Evolutionary conservation across 2,888 invertebrate genomes (phyloP).

Genomic region (Blomia tropicalis): DNA sequence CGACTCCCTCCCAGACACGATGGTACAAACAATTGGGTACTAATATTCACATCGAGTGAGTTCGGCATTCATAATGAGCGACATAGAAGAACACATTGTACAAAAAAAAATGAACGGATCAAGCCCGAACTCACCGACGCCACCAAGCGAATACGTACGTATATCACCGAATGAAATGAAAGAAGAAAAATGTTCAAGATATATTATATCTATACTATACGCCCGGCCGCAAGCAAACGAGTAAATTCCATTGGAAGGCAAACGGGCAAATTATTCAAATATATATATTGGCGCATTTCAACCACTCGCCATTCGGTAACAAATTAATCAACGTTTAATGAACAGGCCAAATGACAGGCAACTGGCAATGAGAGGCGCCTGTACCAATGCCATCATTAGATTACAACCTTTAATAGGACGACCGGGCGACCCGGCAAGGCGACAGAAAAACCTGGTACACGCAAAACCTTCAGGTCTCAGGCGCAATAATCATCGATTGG

Average conservation of each 20-base stretch:
- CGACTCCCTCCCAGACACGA: no score
- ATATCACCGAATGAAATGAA: background rate
- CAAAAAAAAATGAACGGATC: no score
- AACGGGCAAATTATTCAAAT: constrained; percentile 7
- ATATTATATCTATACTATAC: no score
- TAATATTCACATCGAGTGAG: no score
- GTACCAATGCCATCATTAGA: background rate
- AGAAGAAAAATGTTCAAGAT: background rate
- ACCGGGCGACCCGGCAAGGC: no score
- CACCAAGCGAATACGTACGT: no score
- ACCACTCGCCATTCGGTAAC: background rate
- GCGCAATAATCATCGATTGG: constrained; percentile 12
- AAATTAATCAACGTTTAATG: constrained; percentile 12
- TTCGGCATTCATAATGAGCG: no score
- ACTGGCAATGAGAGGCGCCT: background rate
- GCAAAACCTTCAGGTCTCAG: background rate
- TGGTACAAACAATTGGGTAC: no score
- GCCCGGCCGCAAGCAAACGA: background rate
- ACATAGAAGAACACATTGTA: no score
- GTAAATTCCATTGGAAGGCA: background rate
- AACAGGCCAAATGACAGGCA: constrained; percentile 10
- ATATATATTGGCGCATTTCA: background rate
- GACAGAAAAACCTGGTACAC: background rate
- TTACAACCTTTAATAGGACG: no score
- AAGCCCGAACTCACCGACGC: no score